phyloP scores from a whole-genome alignment of 2,113 vertebrate species.

The Limnothrissa miodon region DNA sequence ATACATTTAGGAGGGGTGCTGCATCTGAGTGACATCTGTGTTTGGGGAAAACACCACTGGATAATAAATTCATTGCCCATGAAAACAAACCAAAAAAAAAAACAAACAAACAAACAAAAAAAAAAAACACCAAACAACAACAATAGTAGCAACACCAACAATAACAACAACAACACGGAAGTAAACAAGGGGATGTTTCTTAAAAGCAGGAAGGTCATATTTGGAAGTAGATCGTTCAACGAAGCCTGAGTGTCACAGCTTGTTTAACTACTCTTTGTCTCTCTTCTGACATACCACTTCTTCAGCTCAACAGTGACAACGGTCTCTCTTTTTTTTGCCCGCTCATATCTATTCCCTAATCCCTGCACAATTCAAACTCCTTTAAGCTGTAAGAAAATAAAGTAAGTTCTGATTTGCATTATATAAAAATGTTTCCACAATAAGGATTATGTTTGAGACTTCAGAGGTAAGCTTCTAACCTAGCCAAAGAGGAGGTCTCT shows the following conservation, averaged over 20 bases:
- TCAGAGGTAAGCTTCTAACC: conserved; percentile 44
- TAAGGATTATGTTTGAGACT: conserved; percentile 24
- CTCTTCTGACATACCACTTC: not conserved
- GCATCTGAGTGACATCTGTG: not conserved
- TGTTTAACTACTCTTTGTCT: conserved; percentile 46
- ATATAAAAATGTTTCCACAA: conserved; percentile 54
- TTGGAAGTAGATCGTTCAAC: not conserved
- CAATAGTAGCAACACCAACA: not conserved
- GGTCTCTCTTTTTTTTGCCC: conserved; percentile 34
- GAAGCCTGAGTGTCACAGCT: conserved; percentile 44
- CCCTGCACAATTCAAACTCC: conserved; percentile 3
- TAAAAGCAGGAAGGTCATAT: not conserved
- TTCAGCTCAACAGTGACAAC: conserved; percentile 40
- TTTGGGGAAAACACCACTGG: conserved; percentile 1
- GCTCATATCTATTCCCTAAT: conserved; percentile 23
- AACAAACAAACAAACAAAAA: not conserved
- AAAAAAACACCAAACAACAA: not conserved
- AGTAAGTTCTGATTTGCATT: conserved; percentile 25
- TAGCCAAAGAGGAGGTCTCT: conserved; percentile 60
- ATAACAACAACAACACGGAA: not conserved
- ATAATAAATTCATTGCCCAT: conserved; percentile 10
- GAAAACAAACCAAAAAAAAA: not conserved
- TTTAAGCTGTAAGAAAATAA: conserved; percentile 40
- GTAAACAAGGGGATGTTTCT: conserved; percentile 11
- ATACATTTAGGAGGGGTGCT: not conserved